Evolutionary conservation across 2,888 invertebrate genomes (phyloP).

Genomic region (Drosophila dives): DNA sequence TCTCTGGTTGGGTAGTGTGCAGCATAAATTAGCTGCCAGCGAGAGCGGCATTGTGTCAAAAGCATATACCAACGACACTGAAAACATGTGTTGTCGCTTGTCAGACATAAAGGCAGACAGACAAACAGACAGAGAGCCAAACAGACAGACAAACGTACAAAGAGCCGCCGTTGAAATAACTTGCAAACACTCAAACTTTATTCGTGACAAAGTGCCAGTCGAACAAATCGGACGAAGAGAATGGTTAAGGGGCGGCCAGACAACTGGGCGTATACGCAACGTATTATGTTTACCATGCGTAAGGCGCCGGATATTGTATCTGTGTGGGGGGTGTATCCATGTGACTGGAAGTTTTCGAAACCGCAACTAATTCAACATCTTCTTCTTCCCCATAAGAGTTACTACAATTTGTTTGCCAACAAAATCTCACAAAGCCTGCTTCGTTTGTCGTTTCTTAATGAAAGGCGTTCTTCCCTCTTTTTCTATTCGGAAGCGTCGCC

Average conservation of each 20-base stretch:
- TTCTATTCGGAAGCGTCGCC: conserved; percentile 23
- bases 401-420: conserved; percentile 70
- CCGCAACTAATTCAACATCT: conserved; percentile 60
- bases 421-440: conserved; percentile 45
- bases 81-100: conserved; percentile 63
- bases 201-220: conserved; percentile 57
- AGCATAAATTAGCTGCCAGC: conserved; percentile 68
- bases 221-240: conserved; percentile 16
- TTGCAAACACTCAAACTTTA: conserved; percentile 63
- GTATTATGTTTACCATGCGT: conserved; percentile 50
- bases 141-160: conserved; percentile 28
- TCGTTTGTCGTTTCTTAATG: conserved; percentile 58
- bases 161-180: conserved; percentile 61
- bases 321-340: conserved; percentile 6
- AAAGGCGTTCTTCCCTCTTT: conserved; percentile 25
- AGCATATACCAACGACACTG: conserved; percentile 53
- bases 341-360: conserved; percentile 57
- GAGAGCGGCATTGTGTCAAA: conserved; percentile 53
- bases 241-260: conserved; percentile 9
- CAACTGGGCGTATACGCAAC: conserved; percentile 58
- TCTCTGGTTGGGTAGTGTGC: conserved; percentile 28
- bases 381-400: conserved; percentile 37
- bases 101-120: conserved; percentile 38
- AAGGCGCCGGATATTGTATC: conserved; percentile 60
- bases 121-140: conserved; percentile 1